A percentile compares a stretch with the other conserved stretches of the same genome.
These are phyloP conservation scores for Zaprionus inermis DNA, from an alignment of 1,140 invertebrate genomes.

Conservation along the genomic window DNA sequence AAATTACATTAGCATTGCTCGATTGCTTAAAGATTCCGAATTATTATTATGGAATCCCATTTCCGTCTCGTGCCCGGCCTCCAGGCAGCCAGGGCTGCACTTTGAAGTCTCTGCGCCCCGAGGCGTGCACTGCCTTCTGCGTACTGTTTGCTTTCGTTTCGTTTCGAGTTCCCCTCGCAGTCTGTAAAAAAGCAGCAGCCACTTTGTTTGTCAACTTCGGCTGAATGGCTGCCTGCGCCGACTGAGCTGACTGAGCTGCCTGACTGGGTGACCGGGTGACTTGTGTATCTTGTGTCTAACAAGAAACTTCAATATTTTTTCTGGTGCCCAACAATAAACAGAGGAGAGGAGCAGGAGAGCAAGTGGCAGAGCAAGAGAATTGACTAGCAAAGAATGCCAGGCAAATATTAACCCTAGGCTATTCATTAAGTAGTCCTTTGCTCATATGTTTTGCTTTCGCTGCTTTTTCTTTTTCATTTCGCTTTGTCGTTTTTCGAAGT, in stretches of 20 bases:
- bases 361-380: slow-evolving; percentile 23
- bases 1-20: slow-evolving; percentile 66
- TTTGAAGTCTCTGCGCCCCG: slow-evolving; percentile 32
- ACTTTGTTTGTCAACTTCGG: slow-evolving; percentile 73
- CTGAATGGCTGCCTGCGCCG: slow-evolving; percentile 21
- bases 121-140: slow-evolving; percentile 20
- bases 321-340: slow-evolving; percentile 67
- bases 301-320: slow-evolving; percentile 80
- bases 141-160: slow-evolving; percentile 47
- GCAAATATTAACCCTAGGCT: slow-evolving; percentile 77
- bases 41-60: slow-evolving; percentile 38
- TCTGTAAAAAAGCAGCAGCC: slow-evolving; percentile 60
- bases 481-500: slow-evolving; percentile 43
- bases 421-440: slow-evolving; percentile 81
- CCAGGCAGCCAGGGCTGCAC: slow-evolving; percentile 35
- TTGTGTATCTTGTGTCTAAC: slow-evolving; percentile 59
- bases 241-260: slow-evolving; percentile 7
- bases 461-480: slow-evolving; percentile 42
- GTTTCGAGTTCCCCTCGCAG: slow-evolving; percentile 11
- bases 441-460: slow-evolving; percentile 77
- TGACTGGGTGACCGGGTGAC: slow-evolving; percentile 21
- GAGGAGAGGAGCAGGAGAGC: slow-evolving; percentile 16
- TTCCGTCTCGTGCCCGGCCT: background rate
- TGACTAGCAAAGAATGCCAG: slow-evolving; percentile 61
- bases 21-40: slow-evolving; percentile 39